Base-by-base conservation (phyloP, 2,113 vertebrate genomes). In the Hypocryptadius cinnamomeus region DNA sequence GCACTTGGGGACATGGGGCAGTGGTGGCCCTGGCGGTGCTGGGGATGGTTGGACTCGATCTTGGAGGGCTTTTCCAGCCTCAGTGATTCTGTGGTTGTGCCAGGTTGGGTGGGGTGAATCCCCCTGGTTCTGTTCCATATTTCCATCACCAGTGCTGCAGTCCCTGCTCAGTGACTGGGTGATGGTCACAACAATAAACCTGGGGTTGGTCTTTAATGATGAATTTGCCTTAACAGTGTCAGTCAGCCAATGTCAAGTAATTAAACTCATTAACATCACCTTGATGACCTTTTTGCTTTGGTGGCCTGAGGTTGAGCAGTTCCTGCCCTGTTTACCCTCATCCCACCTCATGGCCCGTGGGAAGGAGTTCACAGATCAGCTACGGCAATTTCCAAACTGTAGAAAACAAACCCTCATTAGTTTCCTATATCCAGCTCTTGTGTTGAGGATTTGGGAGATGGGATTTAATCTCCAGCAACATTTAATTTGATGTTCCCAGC, bases 391-490 rank as follows among this genome's bases (percentile, higher is more conserved):
- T 81, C 77, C 50, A 76, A 96, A 85, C 64, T 74, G 93, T 47
- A 25, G 15, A 31, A 92, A 94, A 91, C 79, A 93, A 90, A 53
- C 44, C 74, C 87, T 89, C 88, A 84, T 90, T 94, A 63, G 12
- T 42, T 85, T 25, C 69, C 51, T 39, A 14, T 47, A 33, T 23
- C 80, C 56, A 25, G 28, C 42, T 69, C 76, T 87, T 2, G 8
- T 24, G 63, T 6, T 30, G 87, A 84, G 90, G 72, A 42, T 93
- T 59, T 83, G 76, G 66, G 90, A 89, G 92, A 72, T 72, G 69
- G 50, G 82, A 64, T 91, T 93, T 65, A 61, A 83, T 56, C 74
- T 85, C 30, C 20, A 70, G 54, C 70, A 77, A 85, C 53, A 50
- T 84, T 74, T 85, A 78, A 90, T 87, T 92, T 90, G 59, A 17